Percentiles rank a stretch among this genome's conserved stretches.
phyloP scores from a whole-genome alignment of 2,797 vertebrate genomes.

The Catamblyrhynchus diadema region DNA sequence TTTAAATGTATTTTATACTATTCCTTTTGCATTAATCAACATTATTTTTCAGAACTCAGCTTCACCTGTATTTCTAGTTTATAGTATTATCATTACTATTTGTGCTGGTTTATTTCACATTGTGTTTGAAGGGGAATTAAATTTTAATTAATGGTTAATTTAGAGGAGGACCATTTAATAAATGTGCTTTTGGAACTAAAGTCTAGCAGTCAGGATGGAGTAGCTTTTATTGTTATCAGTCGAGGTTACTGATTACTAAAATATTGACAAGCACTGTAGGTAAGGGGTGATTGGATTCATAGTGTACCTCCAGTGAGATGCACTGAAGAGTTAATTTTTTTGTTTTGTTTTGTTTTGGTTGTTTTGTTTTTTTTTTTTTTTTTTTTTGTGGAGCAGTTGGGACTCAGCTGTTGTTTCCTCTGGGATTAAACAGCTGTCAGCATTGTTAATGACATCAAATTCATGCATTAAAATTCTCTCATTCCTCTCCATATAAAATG shows the following conservation, averaged over 20 bases:
- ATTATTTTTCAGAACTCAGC: conserved; percentile 6
- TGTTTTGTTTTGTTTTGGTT: background rate
- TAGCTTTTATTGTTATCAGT: background rate
- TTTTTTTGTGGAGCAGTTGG: conserved; percentile 55
- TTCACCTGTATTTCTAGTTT: background rate
- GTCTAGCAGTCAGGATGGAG: background rate
- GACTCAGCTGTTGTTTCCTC: conserved; percentile 85
- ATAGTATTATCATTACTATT: background rate
- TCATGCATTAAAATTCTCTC: conserved; percentile 81
- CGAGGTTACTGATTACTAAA: background rate
- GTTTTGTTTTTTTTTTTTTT: background rate
- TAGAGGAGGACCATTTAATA: conserved; percentile 26
- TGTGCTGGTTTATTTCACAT: conserved; percentile 31
- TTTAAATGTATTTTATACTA: conserved; percentile 7
- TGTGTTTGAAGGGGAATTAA: background rate
- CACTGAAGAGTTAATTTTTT: conserved; percentile 62
- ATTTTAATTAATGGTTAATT: conserved; percentile 60
- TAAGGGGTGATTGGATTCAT: background rate
- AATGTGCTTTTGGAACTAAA: background rate
- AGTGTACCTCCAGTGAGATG: background rate
- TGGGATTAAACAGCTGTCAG: conserved; percentile 89
- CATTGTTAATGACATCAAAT: conserved; percentile 86
- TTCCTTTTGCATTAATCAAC: background rate
- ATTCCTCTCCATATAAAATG: conserved; percentile 76
- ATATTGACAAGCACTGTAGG: conserved; percentile 32